Evolutionary conservation across 2,113 vertebrate species (phyloP), one percentile per base, ranked within the genome.

Genomic region (Tiliqua scincoides): DNA sequence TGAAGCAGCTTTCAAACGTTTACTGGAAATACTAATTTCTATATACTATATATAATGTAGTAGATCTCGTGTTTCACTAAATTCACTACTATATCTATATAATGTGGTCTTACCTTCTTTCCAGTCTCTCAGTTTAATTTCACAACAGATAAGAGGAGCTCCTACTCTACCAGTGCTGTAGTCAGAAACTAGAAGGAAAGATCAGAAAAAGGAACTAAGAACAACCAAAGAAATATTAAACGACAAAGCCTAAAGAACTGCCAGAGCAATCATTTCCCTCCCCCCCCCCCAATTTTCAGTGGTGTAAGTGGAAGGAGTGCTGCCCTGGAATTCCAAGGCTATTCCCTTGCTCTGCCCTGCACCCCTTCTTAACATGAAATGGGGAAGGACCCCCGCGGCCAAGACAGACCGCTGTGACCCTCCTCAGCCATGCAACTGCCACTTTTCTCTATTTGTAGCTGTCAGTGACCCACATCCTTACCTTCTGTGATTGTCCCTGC

Each of bases 401-500:
- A n/a, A n/a, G n/a, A n/a, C n/a, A n/a, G n/a, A n/a, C n/a, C n/a
- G n/a, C n/a, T n/a, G n/a, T n/a, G n/a, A n/a, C n/a, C n/a, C n/a
- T n/a, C n/a, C n/a, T n/a, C n/a, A n/a, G n/a, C n/a, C n/a, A n/a
- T n/a, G n/a, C n/a, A n/a, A n/a, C n/a, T n/a, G n/a, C n/a, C 43
- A 48, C 4, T 48, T 48, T 48, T 48, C 43, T 48, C 43, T 48
- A 48, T 48, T 48, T 48, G 43, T 48, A 48, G 43, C 4, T 48
- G 43, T 48, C 4, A 8, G 43, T 57, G 35, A 35, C 43, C 30
- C 0, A 32, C 37, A 18, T 52, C 37, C 79, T 91, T 93, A 99
- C 99, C 98, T 95, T 98, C 98, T 72, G 98, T 99, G 92, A 99
- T 99, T 84, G 98, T 98, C 72, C 98, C 99, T 8, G 99, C 99